Evolutionary conservation across 2,888 invertebrate species (phyloP).

Genomic region (Lasius fuliginosus): DNA sequence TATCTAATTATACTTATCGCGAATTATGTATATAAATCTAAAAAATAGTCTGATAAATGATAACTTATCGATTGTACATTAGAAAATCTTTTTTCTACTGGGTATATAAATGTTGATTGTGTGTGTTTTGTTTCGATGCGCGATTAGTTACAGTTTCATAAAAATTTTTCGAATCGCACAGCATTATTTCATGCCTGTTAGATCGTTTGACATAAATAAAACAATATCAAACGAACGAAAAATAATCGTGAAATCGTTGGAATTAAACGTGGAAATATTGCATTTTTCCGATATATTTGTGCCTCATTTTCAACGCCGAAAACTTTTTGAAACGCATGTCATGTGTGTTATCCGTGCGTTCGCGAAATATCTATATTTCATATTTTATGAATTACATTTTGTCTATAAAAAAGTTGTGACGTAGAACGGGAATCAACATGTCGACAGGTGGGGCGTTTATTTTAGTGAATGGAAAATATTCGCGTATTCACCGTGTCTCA

Average conservation of each 20-base stretch:
- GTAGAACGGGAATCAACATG: background rate
- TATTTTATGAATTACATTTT: conserved; percentile 6
- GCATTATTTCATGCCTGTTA: background rate
- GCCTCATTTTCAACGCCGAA: background rate
- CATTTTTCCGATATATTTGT: conserved; percentile 19
- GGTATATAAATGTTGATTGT: background rate
- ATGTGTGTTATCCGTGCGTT: background rate
- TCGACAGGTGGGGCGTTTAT: background rate
- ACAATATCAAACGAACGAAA: background rate
- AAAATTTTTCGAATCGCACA: background rate
- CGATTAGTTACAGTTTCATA: background rate
- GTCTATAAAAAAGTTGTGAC: conserved; percentile 20
- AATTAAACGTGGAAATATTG: conserved; percentile 20
- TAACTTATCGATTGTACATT: background rate
- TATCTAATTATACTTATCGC: background rate
- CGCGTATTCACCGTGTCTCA: background rate
- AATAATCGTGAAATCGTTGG: background rate
- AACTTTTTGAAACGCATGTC: background rate
- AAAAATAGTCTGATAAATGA: background rate
- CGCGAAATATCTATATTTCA: background rate
- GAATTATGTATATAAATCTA: background rate
- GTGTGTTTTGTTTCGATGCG: background rate
- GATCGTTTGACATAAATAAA: conserved; percentile 4
- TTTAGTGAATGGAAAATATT: background rate
- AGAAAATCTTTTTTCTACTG: background rate